Conservation (phyloP, 2,797 vertebrate species). For the Harpagifer antarcticus region DNA sequence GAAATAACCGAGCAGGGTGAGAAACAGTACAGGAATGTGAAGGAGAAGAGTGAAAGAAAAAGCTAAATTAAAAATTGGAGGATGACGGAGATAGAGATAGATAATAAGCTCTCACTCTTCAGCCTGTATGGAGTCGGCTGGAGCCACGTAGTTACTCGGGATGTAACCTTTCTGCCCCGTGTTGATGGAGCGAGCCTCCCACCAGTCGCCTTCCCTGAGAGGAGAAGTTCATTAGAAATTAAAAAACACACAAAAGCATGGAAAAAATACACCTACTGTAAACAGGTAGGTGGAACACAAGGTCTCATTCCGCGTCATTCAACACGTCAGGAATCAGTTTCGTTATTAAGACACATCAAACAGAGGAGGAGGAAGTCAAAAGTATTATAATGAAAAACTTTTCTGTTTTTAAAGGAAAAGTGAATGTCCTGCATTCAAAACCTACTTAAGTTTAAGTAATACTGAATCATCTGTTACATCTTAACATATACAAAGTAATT, state of each 20-base stretch:
- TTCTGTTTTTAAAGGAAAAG: not conserved
- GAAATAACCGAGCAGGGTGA: slow-evolving; percentile 10
- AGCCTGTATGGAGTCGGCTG: slow-evolving; percentile 98
- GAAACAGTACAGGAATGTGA: slow-evolving; percentile 1
- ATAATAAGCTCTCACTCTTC: slow-evolving; percentile 91
- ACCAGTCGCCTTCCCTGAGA: slow-evolving; percentile 98
- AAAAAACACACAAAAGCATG: slow-evolving; percentile 14
- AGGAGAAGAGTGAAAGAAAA: not conserved
- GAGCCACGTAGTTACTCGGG: slow-evolving; percentile 99
- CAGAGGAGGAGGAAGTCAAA: not conserved
- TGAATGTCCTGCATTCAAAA: not conserved
- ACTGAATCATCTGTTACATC: too few species aligned
- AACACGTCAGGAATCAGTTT: not conserved
- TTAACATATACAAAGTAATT: not conserved
- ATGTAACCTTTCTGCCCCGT: slow-evolving; percentile 98
- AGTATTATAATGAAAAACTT: not conserved
- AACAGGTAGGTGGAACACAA: not conserved
- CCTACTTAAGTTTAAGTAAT: too few species aligned
- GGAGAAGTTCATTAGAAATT: slow-evolving; percentile 28
- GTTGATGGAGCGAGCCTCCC: slow-evolving; percentile 98
- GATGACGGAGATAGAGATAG: not conserved
- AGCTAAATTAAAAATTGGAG: not conserved
- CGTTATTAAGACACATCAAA: too few species aligned
- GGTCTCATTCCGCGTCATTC: slow-evolving; percentile 14
- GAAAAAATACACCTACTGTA: slow-evolving; percentile 10